A percentile compares a stretch with the other conserved stretches of the same genome.
Evolutionary conservation across 2,888 invertebrate species (phyloP).

Genomic region (Allolobophora icterica): DNA sequence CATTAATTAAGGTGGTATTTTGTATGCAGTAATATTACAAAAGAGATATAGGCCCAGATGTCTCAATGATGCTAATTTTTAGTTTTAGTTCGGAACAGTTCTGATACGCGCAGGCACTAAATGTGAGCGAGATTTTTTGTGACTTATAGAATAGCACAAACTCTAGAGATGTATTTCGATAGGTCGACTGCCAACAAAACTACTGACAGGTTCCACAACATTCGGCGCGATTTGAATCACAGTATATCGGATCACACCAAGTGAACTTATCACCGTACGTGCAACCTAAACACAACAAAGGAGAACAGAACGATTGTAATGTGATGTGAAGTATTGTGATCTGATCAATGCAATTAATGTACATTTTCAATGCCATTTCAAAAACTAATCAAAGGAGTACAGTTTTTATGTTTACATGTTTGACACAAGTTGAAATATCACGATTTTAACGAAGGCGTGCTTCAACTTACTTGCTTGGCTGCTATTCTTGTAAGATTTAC

Average conservation of each 20-base stretch:
- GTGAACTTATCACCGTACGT: constrained; percentile 36
- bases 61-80: too few relatives aligned
- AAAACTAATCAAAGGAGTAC: too few relatives aligned
- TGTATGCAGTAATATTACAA: too few relatives aligned
- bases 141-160: background rate
- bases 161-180: background rate
- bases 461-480: background rate
- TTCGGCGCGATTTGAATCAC: constrained; percentile 28
- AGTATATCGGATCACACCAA: constrained; percentile 36
- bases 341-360: too few relatives aligned
- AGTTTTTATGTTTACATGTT: background rate
- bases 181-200: background rate
- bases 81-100: too few relatives aligned
- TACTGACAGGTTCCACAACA: constrained; percentile 34
- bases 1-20: too few relatives aligned
- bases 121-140: background rate
- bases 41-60: too few relatives aligned
- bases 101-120: too few relatives aligned
- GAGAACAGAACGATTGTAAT: background rate
- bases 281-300: constrained; percentile 23
- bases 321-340: too few relatives aligned
- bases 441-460: too few relatives aligned
- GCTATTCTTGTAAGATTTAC: background rate
- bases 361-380: too few relatives aligned
- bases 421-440: background rate